These are phyloP conservation scores for Idaea aversata DNA, from an alignment of 2,888 invertebrate species.

Conservation along the genomic window DNA sequence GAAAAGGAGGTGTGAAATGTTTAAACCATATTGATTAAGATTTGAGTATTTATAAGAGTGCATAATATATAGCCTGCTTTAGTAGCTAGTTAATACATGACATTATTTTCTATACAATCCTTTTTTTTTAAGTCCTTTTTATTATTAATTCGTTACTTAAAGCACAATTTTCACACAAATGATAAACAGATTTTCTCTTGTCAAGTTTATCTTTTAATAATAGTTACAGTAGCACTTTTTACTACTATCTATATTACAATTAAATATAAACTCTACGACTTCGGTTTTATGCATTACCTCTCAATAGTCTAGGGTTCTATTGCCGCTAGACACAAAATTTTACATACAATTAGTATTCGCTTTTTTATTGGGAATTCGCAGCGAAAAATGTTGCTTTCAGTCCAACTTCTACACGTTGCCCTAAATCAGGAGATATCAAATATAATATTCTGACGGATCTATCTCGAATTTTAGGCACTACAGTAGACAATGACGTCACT, in stretches of 20 bases:
- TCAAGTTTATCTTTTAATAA: too few relatives aligned
- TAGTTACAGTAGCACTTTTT: too few relatives aligned
- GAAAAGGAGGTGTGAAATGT: slow-evolving; percentile 13
- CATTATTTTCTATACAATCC: too few relatives aligned
- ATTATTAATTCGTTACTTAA: too few relatives aligned
- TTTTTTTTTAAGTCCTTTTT: too few relatives aligned
- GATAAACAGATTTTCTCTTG: too few relatives aligned
- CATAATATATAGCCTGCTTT: slow-evolving; percentile 7
- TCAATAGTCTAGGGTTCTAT: too few relatives aligned
- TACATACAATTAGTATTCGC: not conserved
- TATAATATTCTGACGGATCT: slow-evolving; percentile 3
- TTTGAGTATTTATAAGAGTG: slow-evolving; percentile 13
- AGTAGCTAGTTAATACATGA: too few relatives aligned
- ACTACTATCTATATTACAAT: too few relatives aligned
- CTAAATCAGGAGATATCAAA: not conserved
- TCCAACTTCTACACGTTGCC: not conserved
- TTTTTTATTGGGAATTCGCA: not conserved
- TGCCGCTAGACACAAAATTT: not conserved
- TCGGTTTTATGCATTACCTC: too few relatives aligned
- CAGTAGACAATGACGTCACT: slow-evolving; percentile 15
- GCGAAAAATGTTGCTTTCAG: not conserved
- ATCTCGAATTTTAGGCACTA: slow-evolving; percentile 21
- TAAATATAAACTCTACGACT: too few relatives aligned
- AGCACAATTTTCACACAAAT: too few relatives aligned
- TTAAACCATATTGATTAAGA: slow-evolving; percentile 14